A percentile compares a stretch with the other conserved stretches of the same genome.
These are phyloP conservation scores for human (Homo sapiens) DNA, from an alignment of 2,113 vertebrate species.

Conservation along the genomic window GRCh38 chr9:37040501-37041000, in stretches of 20 bases:
- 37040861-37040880: not conserved
- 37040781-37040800: constrained; percentile 12
- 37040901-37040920: not conserved
- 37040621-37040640: not conserved
- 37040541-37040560: constrained; percentile 81
- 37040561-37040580: constrained; percentile 76
- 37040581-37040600: constrained; percentile 51
- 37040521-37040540: constrained; percentile 69
- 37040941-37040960: no score
- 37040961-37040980: not conserved
- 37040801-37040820: constrained; percentile 51
- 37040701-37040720: constrained; percentile 23
- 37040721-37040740: not conserved
- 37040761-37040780: constrained; percentile 50
- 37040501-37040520: constrained; percentile 77
- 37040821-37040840: not conserved
- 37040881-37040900: not conserved
- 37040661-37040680: constrained; percentile 52
- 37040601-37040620: constrained; percentile 43
- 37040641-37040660: constrained; percentile 57
- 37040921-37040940: not conserved
- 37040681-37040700: constrained; percentile 36
- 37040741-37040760: constrained; percentile 35
- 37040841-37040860: not conserved
- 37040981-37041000: not conserved